Percentiles rank a stretch among this genome's conserved stretches.
Conservation (phyloP, 2,797 vertebrate species). For the Delichon dasypus region DNA sequence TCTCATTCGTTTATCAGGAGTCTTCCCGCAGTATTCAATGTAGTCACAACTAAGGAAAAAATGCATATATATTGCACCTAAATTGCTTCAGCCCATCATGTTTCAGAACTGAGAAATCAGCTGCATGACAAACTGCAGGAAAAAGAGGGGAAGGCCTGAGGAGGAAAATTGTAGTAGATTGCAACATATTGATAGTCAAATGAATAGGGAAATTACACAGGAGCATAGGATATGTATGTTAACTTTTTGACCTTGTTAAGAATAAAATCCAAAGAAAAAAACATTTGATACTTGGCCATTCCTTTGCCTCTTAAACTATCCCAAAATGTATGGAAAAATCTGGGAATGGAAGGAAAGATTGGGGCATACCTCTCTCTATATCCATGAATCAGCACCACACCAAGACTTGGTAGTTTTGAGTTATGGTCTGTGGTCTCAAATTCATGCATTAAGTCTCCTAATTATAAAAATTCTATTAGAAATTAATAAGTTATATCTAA, state of each 20-base stretch:
- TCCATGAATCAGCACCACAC: not conserved
- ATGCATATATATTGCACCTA: not conserved
- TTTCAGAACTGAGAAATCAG: not conserved
- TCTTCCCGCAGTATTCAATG: not conserved
- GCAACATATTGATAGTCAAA: not conserved
- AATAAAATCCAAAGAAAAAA: not conserved
- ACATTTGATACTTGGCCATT: not conserved
- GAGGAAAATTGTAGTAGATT: not conserved
- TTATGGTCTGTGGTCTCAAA: not conserved
- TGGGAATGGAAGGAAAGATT: not conserved
- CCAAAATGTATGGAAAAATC: not conserved
- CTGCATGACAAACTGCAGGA: not conserved
- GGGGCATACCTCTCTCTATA: fast-evolving
- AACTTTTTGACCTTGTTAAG: not conserved
- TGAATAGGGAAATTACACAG: not conserved
- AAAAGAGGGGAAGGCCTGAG: fast-evolving
- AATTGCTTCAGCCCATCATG: not conserved
- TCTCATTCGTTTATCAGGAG: not conserved
- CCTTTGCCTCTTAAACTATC: not conserved
- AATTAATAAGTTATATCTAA: not conserved
- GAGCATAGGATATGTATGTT: not conserved
- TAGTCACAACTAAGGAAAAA: not conserved
- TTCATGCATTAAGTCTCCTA: not conserved
- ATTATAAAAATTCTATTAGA: not conserved
- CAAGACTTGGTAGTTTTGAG: not conserved